phyloP scores from a whole-genome alignment of 2,888 invertebrate genomes.

The Agonopterix heracliana region DNA sequence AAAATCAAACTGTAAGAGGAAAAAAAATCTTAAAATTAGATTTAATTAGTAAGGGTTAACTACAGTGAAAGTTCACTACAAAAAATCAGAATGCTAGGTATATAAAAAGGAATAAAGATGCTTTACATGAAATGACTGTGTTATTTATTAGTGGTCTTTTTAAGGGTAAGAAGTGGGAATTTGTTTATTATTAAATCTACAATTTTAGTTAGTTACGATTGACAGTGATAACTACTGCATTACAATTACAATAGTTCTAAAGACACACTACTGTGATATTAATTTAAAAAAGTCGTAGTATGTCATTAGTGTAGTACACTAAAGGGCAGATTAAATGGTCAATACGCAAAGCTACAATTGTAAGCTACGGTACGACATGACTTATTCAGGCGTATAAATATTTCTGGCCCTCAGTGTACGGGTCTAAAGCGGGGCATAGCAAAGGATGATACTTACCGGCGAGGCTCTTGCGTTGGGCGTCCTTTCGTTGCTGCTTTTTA shows the following conservation, averaged over 20 bases:
- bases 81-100: background rate
- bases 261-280: constrained; percentile 9
- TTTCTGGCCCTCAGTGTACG: constrained; percentile 50
- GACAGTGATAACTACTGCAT: constrained; percentile 13
- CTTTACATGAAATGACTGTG: constrained; percentile 6
- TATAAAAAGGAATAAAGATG: constrained; percentile 5
- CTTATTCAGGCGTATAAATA: constrained; percentile 5
- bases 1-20: too few relatives aligned
- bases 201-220: constrained; percentile 1
- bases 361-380: background rate
- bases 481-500: constrained; percentile 95
- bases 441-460: constrained; percentile 84
- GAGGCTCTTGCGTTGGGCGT: constrained; percentile 81
- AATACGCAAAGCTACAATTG: too few relatives aligned
- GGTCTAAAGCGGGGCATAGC: constrained; percentile 52
- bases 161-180: constrained; percentile 9
- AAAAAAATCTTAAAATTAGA: constrained; percentile 5
- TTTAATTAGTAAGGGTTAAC: constrained; percentile 15
- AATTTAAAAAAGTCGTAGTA: constrained; percentile 6
- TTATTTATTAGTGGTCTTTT: constrained; percentile 5
- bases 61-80: constrained; percentile 18
- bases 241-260: constrained; percentile 5
- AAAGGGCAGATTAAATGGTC: constrained; percentile 35
- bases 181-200: constrained; percentile 7
- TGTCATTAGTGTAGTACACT: constrained; percentile 36